A percentile compares a stretch with the other conserved stretches of the same genome.
Evolutionary conservation across 2,797 vertebrate species (phyloP).

Genomic region (Sarcophilus harrisii): DNA sequence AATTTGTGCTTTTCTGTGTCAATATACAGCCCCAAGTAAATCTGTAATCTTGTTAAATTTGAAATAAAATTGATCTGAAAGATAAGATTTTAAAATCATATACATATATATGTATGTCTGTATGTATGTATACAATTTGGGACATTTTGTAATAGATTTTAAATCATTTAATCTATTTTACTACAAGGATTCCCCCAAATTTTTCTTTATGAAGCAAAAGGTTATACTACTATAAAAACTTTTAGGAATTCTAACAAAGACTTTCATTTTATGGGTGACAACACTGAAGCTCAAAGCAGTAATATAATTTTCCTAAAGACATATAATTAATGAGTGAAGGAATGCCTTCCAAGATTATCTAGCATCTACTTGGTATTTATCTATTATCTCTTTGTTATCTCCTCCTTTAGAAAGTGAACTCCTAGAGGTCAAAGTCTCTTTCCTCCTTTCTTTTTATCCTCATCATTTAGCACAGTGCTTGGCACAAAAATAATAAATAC

Average conservation of each 20-base stretch:
- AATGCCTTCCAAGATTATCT: background rate
- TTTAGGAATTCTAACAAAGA: background rate
- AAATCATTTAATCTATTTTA: background rate
- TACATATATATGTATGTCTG: no score
- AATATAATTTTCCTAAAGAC: background rate
- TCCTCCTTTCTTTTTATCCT: background rate
- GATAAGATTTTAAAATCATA: background rate
- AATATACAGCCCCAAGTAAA: background rate
- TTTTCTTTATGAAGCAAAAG: background rate
- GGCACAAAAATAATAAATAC: background rate
- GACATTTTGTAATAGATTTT: background rate
- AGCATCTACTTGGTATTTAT: background rate
- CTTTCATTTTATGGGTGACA: background rate
- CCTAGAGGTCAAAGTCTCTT: background rate
- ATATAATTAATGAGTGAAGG: background rate
- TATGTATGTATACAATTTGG: background rate
- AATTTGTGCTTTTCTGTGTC: background rate
- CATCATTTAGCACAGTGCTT: background rate
- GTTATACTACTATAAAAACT: background rate
- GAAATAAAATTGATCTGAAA: background rate
- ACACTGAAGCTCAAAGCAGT: background rate
- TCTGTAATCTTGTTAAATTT: background rate
- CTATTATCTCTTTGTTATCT: background rate
- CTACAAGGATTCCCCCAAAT: background rate
- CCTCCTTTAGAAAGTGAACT: background rate